Percentiles rank a stretch among this genome's conserved stretches.
These are phyloP conservation scores for Prunella fulvescens DNA, from an alignment of 2,113 vertebrate genomes.

Conservation along the genomic window DNA sequence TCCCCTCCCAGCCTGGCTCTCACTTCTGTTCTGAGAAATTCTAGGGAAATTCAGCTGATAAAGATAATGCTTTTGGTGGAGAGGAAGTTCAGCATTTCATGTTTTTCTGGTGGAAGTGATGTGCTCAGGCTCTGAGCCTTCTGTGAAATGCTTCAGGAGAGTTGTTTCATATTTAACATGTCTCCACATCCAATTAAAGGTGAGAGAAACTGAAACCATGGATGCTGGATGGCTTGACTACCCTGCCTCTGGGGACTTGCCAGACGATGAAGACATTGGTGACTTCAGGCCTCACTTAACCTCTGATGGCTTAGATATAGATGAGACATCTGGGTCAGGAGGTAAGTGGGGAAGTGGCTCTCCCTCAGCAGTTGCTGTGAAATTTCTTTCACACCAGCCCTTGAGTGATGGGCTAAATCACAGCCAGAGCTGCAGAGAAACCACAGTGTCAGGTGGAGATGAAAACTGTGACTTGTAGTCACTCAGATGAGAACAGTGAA, in stretches of 20 bases:
- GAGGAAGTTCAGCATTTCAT: neutral
- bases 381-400: neutral
- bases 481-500: neutral
- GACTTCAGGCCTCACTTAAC: neutral
- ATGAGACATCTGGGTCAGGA: conserved; percentile 85
- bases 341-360: conserved; percentile 54
- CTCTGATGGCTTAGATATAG: conserved; percentile 36
- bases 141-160: neutral
- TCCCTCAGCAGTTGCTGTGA: neutral
- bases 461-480: neutral
- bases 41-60: conserved; percentile 1
- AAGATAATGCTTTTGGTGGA: neutral
- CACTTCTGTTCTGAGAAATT: conserved; percentile 13
- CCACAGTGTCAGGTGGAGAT: neutral
- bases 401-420: neutral
- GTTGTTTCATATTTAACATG: neutral
- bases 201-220: conserved; percentile 76
- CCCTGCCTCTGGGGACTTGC: conserved; percentile 67
- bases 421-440: neutral
- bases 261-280: conserved; percentile 68
- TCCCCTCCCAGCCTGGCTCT: neutral
- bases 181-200: conserved; percentile 17
- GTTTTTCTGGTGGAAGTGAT: neutral
- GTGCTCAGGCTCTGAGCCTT: neutral
- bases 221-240: conserved; percentile 58